Percentiles rank a stretch among this genome's conserved stretches.
phyloP scores from a whole-genome alignment of 2,797 vertebrate species.

The Acanthis flammea region DNA sequence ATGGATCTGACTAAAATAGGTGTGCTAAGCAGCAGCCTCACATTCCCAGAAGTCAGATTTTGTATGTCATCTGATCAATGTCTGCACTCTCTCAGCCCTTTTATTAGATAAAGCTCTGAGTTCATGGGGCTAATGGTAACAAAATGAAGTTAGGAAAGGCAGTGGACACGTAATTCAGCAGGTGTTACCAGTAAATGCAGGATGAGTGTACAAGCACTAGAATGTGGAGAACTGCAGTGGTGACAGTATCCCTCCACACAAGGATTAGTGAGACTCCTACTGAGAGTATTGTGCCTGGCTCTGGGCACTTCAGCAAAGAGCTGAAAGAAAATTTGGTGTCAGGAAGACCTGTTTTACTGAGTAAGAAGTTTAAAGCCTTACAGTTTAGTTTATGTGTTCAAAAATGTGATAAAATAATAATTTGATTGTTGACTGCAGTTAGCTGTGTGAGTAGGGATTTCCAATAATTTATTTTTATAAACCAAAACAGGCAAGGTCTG shows the following conservation, averaged over 20 bases:
- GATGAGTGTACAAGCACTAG: not conserved
- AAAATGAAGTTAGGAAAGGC: not conserved
- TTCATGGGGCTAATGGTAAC: not conserved
- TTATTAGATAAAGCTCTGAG: not conserved
- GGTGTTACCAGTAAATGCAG: not conserved
- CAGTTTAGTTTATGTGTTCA: not conserved
- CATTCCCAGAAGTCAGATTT: not conserved
- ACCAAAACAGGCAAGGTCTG: not conserved
- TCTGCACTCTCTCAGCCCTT: not conserved
- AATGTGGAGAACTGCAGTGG: not conserved
- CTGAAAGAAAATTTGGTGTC: not conserved
- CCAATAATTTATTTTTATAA: not conserved
- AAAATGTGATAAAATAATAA: not conserved
- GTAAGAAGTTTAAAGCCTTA: not conserved
- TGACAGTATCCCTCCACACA: not conserved
- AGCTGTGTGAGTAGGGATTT: not conserved
- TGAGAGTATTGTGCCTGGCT: not conserved
- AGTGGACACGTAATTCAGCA: not conserved
- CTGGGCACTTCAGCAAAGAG: not conserved
- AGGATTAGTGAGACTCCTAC: not conserved
- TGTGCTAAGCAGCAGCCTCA: not conserved
- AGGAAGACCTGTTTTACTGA: not conserved
- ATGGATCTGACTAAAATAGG: not conserved
- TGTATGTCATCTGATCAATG: not conserved
- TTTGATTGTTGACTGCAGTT: not conserved